phyloP scores from a whole-genome alignment of 2,113 vertebrate genomes.

The Mionectes macconnelli region DNA sequence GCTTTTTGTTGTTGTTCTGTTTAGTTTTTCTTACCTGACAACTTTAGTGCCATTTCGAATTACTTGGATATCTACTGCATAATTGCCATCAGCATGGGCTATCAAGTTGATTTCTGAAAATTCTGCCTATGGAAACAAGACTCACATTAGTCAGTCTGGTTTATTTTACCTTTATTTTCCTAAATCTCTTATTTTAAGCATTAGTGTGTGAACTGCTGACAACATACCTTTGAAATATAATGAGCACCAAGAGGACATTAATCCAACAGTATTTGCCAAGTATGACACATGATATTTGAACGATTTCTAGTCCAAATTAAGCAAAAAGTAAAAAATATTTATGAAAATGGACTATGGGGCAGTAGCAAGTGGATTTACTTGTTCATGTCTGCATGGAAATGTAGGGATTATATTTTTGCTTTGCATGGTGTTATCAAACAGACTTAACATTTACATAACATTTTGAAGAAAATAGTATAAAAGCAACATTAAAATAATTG shows the following conservation, averaged over 20 bases:
- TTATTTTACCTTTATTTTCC: not conserved
- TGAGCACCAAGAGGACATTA: not conserved
- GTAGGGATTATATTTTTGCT: not conserved
- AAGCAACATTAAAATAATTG: not conserved
- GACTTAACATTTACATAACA: fast-evolving
- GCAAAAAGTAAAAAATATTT: not conserved
- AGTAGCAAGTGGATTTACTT: not conserved
- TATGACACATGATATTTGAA: not conserved
- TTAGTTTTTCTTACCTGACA: conserved; percentile 80
- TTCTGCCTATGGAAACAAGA: conserved; percentile 81
- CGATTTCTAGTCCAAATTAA: not conserved
- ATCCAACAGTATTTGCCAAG: not conserved
- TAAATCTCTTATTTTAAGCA: not conserved
- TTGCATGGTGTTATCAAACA: not conserved
- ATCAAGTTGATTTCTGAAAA: conserved; percentile 96
- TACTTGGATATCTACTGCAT: conserved; percentile 91
- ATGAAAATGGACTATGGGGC: not conserved
- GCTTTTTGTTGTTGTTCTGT: not conserved
- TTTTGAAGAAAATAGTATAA: not conserved
- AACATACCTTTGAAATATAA: not conserved
- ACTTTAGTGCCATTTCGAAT: conserved; percentile 89
- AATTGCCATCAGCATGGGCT: conserved; percentile 90
- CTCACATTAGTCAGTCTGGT: not conserved
- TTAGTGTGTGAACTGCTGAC: not conserved
- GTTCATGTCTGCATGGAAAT: not conserved